These are phyloP conservation scores for Drosophila punjabiensis DNA, from an alignment of 1,140 invertebrate genomes.

Conservation along the genomic window DNA sequence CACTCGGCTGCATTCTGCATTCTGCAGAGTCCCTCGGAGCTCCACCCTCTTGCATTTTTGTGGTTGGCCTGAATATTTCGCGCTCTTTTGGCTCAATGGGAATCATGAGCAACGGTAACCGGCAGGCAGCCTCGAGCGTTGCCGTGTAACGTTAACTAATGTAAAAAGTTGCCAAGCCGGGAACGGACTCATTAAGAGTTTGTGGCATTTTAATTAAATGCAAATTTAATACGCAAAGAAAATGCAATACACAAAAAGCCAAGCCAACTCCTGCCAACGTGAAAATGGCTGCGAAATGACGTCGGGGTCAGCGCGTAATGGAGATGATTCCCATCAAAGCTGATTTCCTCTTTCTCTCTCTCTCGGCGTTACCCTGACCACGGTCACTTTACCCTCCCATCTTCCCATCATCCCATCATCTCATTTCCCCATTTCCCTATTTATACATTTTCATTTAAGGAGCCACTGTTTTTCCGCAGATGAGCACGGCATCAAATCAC, in stretches of 20 bases:
- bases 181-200: constrained; percentile 64
- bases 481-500: constrained; percentile 13
- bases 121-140: constrained; percentile 50
- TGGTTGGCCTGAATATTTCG: constrained; percentile 53
- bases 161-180: constrained; percentile 51
- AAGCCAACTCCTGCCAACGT: constrained; percentile 13
- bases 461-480: neutral
- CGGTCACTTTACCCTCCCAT: neutral
- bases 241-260: constrained; percentile 50
- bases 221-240: constrained; percentile 69
- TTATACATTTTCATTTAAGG: neutral
- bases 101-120: constrained; percentile 56
- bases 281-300: constrained; percentile 41
- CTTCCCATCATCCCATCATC: neutral
- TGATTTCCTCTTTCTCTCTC: constrained; percentile 13
- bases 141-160: constrained; percentile 61
- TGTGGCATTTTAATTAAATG: constrained; percentile 70
- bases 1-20: neutral
- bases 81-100: constrained; percentile 64
- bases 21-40: neutral
- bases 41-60: neutral
- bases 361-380: neutral
- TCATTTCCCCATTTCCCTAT: neutral
- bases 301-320: constrained; percentile 24
- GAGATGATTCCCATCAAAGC: constrained; percentile 37